A percentile compares a stretch with the other conserved stretches of the same genome.
Conservation (phyloP, 2,113 vertebrate genomes). For the Triplophysa dalaica region DNA sequence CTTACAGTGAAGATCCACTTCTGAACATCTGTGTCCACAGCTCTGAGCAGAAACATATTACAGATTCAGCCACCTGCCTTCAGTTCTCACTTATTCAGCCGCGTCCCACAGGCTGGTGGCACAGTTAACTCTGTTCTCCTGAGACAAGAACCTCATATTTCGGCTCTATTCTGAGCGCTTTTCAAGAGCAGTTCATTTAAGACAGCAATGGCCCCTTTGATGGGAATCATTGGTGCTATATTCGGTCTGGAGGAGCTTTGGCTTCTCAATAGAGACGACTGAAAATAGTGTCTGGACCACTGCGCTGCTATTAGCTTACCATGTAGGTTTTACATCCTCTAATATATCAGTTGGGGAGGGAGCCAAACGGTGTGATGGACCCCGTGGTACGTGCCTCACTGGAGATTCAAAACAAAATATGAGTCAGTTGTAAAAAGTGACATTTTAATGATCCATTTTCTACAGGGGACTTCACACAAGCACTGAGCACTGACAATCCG, state of each 20-base stretch:
- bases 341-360: constrained; percentile 52
- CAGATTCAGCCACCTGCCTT: background rate
- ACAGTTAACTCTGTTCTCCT: constrained; percentile 9
- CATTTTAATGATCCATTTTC: background rate
- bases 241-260: constrained; percentile 52
- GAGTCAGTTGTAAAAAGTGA: constrained; percentile 22
- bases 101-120: constrained; percentile 14
- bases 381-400: background rate
- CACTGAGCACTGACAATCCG: background rate
- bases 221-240: constrained; percentile 55
- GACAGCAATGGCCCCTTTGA: constrained; percentile 52
- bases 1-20: background rate
- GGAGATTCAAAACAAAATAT: background rate
- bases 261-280: constrained; percentile 53
- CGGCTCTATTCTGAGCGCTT: constrained; percentile 36
- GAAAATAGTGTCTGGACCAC: constrained; percentile 61
- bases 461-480: background rate
- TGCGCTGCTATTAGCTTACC: constrained; percentile 62
- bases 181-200: constrained; percentile 31
- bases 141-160: constrained; percentile 11
- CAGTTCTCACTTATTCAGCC: background rate
- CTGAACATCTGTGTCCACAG: constrained; percentile 21
- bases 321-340: constrained; percentile 46
- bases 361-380: constrained; percentile 39
- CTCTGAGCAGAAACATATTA: constrained; percentile 16